Base-by-base conservation (phyloP, 2,888 invertebrate species). In the Sepiola atlantica region DNA sequence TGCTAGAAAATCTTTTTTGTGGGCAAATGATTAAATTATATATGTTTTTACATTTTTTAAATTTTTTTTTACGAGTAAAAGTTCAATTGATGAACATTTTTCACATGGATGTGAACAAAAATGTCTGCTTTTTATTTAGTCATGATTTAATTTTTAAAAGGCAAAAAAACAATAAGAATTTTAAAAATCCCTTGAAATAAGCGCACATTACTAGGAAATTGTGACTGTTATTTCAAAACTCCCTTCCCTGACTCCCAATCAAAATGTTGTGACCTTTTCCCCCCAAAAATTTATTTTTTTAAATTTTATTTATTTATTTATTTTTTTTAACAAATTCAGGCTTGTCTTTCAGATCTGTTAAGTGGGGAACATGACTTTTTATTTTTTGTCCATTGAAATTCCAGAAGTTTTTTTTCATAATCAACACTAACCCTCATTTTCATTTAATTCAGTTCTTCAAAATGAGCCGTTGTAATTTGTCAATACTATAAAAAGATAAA, bases 401-500 rank as follows among this genome's bases (percentile, higher is more conserved):
- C 16, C 18, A n/a, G 28, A n/a, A 10, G 77, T 12, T n/a, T n/a
- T 77, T 16, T 77, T 12, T n/a, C 1, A n/a, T 77, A n/a, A 1
- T 32, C 4, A 77, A n/a, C 28, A 77, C 77, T n/a, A 77, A 77
- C 77, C 14, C 2, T 57, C 24, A 24, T 20, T 57, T n/a, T 21
- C 16, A n/a, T 14, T 77, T 77, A 18, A 77, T n/a, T 12, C 4
- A 16, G 16, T n/a, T 77, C 10, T 77, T 21, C 20, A 77, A n/a
- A 12, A 4, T 77, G 77, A 77, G 77, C 18, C 77, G 28, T 77
- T 14, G 32, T 77, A n/a, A n/a, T 77, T 32, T n/a, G 77, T 77
- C 77, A n/a, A n/a, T 77, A n/a, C 77, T n/a, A 77, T 77, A 77
- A n/a, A 77, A 77, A n/a, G 77, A 77, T 77, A n/a, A 77, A 77